phyloP scores from a whole-genome alignment of 2,113 vertebrate species.

The Oreotragus oreotragus region DNA sequence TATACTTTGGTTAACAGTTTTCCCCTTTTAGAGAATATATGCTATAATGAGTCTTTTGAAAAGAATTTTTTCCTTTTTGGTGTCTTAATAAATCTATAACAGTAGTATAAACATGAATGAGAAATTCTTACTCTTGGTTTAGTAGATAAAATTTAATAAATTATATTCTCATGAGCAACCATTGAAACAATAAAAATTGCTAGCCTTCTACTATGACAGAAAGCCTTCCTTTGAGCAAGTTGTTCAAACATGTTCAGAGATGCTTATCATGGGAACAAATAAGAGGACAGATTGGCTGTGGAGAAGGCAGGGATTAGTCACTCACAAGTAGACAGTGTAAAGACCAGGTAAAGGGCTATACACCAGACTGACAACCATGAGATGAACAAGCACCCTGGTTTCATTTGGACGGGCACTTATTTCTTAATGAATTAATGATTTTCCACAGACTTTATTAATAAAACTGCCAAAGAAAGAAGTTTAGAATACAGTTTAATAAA shows the following conservation, averaged over 20 bases:
- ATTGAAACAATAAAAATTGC: constrained; percentile 38
- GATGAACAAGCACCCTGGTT: neutral
- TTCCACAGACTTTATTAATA: neutral
- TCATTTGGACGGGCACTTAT: neutral
- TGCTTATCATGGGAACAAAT: constrained; percentile 15
- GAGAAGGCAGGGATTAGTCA: constrained; percentile 55
- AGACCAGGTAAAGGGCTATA: neutral
- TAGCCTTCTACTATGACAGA: constrained; percentile 31
- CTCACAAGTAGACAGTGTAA: neutral
- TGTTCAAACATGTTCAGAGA: constrained; percentile 65
- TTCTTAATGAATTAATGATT: neutral
- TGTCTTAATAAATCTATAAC: constrained; percentile 29
- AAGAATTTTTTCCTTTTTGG: neutral
- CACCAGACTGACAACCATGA: neutral
- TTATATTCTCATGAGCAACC: constrained; percentile 10
- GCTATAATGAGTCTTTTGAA: neutral
- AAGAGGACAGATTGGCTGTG: constrained; percentile 44
- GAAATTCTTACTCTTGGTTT: constrained; percentile 26
- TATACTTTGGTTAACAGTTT: neutral
- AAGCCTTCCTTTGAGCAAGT: constrained; percentile 45
- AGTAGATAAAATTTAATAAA: constrained; percentile 42
- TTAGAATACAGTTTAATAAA: neutral
- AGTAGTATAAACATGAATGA: neutral
- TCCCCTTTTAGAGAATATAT: neutral
- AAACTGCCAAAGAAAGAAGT: neutral